A percentile compares a stretch with the other conserved stretches of the same genome.
Conservation (phyloP, 1,140 invertebrate species). For the Metaphire vulgaris region DNA sequence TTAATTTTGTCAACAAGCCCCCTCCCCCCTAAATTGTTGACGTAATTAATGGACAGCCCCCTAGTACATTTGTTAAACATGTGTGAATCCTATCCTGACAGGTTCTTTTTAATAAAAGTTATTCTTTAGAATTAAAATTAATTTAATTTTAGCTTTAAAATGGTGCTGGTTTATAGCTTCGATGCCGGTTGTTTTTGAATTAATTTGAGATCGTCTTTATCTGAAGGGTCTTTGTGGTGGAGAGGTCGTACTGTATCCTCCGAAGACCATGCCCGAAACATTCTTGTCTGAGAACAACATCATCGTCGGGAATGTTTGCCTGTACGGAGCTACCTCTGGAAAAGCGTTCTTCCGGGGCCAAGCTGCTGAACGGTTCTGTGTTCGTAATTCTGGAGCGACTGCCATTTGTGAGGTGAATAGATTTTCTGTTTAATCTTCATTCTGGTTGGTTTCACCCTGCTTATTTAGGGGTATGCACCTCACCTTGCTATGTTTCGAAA, state of each 20-base stretch:
- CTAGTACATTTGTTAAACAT: too few relatives aligned
- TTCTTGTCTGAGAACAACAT: conserved; percentile 87
- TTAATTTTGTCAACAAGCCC: too few relatives aligned
- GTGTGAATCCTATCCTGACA: too few relatives aligned
- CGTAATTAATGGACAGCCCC: too few relatives aligned
- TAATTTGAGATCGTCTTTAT: too few relatives aligned
- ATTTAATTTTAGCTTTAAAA: too few relatives aligned
- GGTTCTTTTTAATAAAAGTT: too few relatives aligned
- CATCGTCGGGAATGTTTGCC: conserved; percentile 94
- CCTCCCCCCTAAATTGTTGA: too few relatives aligned
- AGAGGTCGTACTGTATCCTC: conserved; percentile 87
- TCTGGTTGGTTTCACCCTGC: too few relatives aligned
- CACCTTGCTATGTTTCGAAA: too few relatives aligned
- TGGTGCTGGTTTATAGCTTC: background rate
- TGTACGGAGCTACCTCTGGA: conserved; percentile 94
- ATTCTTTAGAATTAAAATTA: too few relatives aligned
- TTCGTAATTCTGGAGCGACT: conserved; percentile 89
- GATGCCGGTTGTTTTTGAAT: background rate
- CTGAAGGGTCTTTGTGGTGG: conserved; percentile 85
- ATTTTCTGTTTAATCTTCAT: conserved; percentile 9
- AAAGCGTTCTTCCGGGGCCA: conserved; percentile 92
- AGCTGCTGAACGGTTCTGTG: conserved; percentile 94
- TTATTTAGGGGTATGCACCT: too few relatives aligned
- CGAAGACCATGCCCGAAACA: conserved; percentile 67
- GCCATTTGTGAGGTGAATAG: conserved; percentile 71